Evolutionary conservation across 2,888 invertebrate genomes (phyloP), one percentile per base, ranked within the genome.

Genomic region (Temnothorax rugatulus): DNA sequence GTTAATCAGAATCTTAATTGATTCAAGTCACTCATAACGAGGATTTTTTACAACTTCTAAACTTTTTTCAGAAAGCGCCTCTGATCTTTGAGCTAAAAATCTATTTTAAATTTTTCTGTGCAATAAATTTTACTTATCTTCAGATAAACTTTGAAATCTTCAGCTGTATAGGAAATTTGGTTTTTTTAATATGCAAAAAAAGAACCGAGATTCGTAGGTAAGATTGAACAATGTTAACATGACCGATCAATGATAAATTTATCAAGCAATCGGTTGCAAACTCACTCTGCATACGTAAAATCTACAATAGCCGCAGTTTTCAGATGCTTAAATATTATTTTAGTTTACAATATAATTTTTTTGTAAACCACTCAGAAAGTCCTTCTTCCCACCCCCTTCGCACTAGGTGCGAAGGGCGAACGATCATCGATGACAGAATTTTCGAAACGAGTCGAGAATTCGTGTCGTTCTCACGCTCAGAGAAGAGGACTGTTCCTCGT

Each of bases 401-500:
- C 73, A 92, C 90, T 34, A 0, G 93, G 89, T 92, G 73, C 87
- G 84, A 79, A 83, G 84, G 90, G 92, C 90, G 93, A 94, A 94
- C 94, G 94, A 93, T 94, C 94, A 93, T 94, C 92, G 93, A 93
- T 93, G 92, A 93, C 93, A 87, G 91, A 71, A 21, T 73, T 79
- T 52, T 76, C 68, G 84, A 87, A 84, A 79, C 79, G 29, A 86
- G 88, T 85, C 87, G 75, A 84, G 44, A 66, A 85, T 38, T 73
- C 88, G 13, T 92, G 91, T 92, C 94, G 81, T 91, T 87, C 94
- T 94, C 94, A 94, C 94, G 94, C 95, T 95, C 95, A 94, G 94
- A 95, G 95, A 95, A 95, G 93, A 95, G 95, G 95, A 95, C 96
- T 95, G 91, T 90, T 63, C 54, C 96, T 96, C 96, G 89, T 96